Evolutionary conservation across 2,797 vertebrate species (phyloP).

Genomic region (Clarias fuscus): DNA sequence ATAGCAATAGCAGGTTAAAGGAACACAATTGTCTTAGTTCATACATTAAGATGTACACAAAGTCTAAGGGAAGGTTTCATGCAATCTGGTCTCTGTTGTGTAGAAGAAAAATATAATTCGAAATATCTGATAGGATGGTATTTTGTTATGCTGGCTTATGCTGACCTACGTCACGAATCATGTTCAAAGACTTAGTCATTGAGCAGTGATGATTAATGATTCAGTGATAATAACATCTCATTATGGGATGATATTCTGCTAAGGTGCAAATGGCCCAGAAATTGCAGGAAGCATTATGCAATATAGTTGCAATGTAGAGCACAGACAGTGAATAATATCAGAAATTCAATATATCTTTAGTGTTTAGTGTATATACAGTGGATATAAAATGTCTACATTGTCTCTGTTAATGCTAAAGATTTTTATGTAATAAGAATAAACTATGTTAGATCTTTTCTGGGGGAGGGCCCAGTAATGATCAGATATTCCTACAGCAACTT

Average conservation of each 20-base stretch:
- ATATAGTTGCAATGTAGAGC: not conserved
- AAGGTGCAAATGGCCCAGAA: not conserved
- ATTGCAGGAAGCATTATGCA: not conserved
- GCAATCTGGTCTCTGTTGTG: not conserved
- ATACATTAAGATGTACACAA: not conserved
- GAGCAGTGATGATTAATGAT: constrained; percentile 13
- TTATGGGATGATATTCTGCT: not conserved
- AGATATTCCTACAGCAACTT: not conserved
- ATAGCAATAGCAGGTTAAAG: not conserved
- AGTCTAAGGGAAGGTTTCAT: not conserved
- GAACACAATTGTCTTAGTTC: not conserved
- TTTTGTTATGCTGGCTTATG: constrained; percentile 28
- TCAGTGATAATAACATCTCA: constrained; percentile 12
- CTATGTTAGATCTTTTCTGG: too few relatives aligned
- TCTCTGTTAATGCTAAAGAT: not conserved
- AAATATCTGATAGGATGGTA: not conserved
- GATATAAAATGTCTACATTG: not conserved
- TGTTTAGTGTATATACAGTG: not conserved
- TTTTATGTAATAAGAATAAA: not conserved
- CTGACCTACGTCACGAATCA: constrained; percentile 7
- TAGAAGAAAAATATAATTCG: not conserved
- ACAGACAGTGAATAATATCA: not conserved
- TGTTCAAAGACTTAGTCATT: constrained; percentile 27
- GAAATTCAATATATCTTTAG: not conserved
- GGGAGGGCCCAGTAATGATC: too few relatives aligned